Evolutionary conservation across 2,113 vertebrate species (phyloP).

Genomic region (Phylloscopus trochilus): DNA sequence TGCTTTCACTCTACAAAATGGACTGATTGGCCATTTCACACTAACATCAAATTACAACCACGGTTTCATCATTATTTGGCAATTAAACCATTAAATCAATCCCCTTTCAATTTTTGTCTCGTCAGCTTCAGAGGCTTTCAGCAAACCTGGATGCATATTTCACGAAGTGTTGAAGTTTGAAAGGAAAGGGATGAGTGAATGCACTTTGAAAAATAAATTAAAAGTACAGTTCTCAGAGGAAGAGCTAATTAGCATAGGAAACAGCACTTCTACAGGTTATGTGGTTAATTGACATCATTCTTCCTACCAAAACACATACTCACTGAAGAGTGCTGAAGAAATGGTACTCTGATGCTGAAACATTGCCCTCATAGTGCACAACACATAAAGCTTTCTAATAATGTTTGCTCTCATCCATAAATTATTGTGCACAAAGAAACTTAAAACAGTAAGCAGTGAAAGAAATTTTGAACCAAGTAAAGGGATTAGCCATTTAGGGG

Average conservation of each 20-base stretch:
- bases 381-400: constrained; percentile 20
- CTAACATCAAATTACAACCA: not conserved
- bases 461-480: not conserved
- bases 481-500: not conserved
- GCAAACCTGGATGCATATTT: not conserved
- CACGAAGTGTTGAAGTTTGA: not conserved
- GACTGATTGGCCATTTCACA: not conserved
- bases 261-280: not conserved
- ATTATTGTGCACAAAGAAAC: constrained; percentile 6
- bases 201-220: constrained; percentile 9
- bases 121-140: not conserved
- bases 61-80: not conserved
- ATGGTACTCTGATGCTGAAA: not conserved
- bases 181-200: not conserved
- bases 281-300: not conserved
- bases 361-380: not conserved
- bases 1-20: not conserved
- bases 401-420: not conserved
- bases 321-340: not conserved
- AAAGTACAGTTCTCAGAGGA: not conserved
- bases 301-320: not conserved
- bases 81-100: not conserved
- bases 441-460: not conserved
- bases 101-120: not conserved
- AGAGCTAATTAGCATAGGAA: not conserved